Evolutionary conservation across 1,140 invertebrate genomes (phyloP), one percentile per base, ranked within the genome.

Genomic region (Hyposmocoma kahamanoa): DNA sequence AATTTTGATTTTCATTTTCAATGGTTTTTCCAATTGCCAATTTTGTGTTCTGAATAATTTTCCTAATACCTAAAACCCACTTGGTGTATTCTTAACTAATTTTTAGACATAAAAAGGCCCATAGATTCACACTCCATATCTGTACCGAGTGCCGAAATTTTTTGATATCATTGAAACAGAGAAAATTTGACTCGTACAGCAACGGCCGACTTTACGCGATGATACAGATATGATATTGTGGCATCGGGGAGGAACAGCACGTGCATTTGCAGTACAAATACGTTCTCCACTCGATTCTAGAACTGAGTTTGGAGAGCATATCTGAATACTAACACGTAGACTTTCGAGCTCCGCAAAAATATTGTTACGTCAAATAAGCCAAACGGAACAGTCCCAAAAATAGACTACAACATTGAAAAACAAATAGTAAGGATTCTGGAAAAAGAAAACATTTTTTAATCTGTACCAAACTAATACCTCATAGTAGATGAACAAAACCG

Each of bases 161-260:
- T 49, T 45, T 48, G 2, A 2, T 44, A 36, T n/a, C 3, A 22
- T 11, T 36, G 20, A 19, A 18, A 21, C 28, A 60, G 62, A 72
- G 75, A 79, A 75, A 82, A 79, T 79, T 79, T 76, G 78, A 79
- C 71, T 69, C 44, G 47, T 45, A 48, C 43, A 58, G 38, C 38
- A 54, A 50, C 42, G 47, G 72, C 60, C 67, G 59, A 60, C 51
- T 54, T 42, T 38, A 56, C 72, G 76, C 72, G 67, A 39, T 32
- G 65, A 77, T 79, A 84, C 80, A 82, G 78, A 84, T 84, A 78
- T 80, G 77, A 71, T 62, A 61, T 61, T 73, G 75, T 79, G 73
- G 67, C 73, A 59, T 59, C 47, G 46, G 50, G 60, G 58, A 62
- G 56, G 49, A 42, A 64, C 66, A 64, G 62, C 58, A 42, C 49